Evolutionary conservation across 1,140 invertebrate species (phyloP).

Genomic region (Cecropterus lyciades): DNA sequence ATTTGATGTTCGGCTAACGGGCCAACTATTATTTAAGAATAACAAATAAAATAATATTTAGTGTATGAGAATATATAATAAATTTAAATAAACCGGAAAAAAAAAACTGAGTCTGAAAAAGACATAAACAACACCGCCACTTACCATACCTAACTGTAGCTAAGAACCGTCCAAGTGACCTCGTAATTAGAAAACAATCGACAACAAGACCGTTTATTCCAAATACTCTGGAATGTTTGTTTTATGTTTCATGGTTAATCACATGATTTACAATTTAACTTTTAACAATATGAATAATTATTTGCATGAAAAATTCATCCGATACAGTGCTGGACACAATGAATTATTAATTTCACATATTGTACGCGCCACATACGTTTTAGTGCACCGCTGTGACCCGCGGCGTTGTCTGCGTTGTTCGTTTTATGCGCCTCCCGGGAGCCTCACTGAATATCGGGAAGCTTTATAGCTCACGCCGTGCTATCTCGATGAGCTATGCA

Average conservation of each 20-base stretch:
- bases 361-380: slow-evolving; percentile 22
- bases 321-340: slow-evolving; percentile 16
- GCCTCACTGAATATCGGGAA: slow-evolving; percentile 45
- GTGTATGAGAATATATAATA: no score
- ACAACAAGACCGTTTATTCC: no score
- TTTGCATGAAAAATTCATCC: slow-evolving; percentile 5
- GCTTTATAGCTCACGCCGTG: slow-evolving; percentile 43
- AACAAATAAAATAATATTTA: no score
- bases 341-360: slow-evolving; percentile 35
- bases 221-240: no score
- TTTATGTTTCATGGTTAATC: no score
- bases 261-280: not conserved
- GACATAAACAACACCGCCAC: no score
- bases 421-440: slow-evolving; percentile 50
- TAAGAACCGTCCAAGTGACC: no score
- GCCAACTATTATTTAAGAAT: no score
- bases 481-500: slow-evolving; percentile 43
- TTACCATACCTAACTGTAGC: no score
- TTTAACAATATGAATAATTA: not conserved
- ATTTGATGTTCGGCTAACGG: slow-evolving; percentile 10
- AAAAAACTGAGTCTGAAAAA: no score
- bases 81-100: no score
- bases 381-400: slow-evolving; percentile 34
- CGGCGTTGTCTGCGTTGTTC: slow-evolving; percentile 41
- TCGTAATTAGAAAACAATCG: no score